phyloP scores from a whole-genome alignment of 1,140 invertebrate species.

The Sitodiplosis mosellana region DNA sequence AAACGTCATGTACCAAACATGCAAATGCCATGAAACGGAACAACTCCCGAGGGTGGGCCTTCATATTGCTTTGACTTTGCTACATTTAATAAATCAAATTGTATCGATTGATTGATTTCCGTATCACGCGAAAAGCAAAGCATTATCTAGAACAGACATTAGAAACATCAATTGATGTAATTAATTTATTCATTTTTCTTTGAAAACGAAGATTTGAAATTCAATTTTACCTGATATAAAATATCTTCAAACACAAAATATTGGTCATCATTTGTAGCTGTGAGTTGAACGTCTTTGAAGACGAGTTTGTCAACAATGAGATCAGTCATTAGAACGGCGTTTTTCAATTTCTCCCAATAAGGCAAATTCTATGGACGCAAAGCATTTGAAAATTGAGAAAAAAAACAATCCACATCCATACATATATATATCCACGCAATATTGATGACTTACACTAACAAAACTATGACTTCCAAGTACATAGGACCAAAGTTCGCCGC shows the following conservation, averaged over 20 bases:
- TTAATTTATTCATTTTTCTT: background rate
- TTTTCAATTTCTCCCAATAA: constrained; percentile 69
- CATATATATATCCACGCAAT: background rate
- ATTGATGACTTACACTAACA: background rate
- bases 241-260: constrained; percentile 97
- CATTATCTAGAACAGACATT: constrained; percentile 42
- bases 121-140: constrained; percentile 84
- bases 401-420: constrained; percentile 2
- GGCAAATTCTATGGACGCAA: constrained; percentile 41
- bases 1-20: constrained; percentile 65
- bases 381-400: constrained; percentile 6
- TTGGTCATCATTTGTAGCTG: constrained; percentile 91
- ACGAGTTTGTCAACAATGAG: constrained; percentile 85
- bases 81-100: constrained; percentile 40
- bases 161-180: background rate
- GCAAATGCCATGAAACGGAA: constrained; percentile 91
- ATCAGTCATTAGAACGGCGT: constrained; percentile 70
- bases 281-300: constrained; percentile 89
- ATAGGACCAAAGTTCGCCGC: constrained; percentile 20
- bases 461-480: constrained; percentile 18
- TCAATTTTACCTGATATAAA: constrained; percentile 58
- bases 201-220: background rate
- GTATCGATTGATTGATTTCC: constrained; percentile 46
- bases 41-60: constrained; percentile 76
- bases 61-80: constrained; percentile 52